Conservation (phyloP, 92 coral and sea anemone genomes). For the Pocillopora meandrina region DNA sequence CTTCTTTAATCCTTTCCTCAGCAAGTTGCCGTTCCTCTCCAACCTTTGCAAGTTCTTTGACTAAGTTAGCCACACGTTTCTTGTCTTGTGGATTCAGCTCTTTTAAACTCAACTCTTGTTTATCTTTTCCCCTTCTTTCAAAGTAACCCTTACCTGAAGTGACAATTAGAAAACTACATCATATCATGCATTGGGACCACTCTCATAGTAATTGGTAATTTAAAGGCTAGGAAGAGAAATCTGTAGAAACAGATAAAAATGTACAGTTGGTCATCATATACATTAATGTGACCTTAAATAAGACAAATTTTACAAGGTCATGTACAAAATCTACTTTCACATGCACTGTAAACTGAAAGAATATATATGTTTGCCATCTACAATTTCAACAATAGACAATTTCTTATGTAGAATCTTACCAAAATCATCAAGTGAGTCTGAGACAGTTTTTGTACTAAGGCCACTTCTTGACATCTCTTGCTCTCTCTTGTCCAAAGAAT, state of each 20-base stretch:
- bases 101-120: slow-evolving; percentile 54
- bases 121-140: neutral
- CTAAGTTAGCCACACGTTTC: slow-evolving; percentile 92
- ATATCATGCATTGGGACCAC: neutral
- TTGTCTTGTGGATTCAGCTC: slow-evolving; percentile 93
- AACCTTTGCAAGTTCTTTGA: slow-evolving; percentile 91
- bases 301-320: too few relatives aligned
- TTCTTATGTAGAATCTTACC: neutral
- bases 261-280: too few relatives aligned
- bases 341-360: too few relatives aligned
- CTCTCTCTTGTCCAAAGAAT: slow-evolving; percentile 22
- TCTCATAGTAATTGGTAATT: too few relatives aligned
- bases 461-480: neutral
- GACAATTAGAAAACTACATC: too few relatives aligned
- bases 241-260: too few relatives aligned
- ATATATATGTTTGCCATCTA: too few relatives aligned
- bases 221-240: too few relatives aligned
- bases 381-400: neutral
- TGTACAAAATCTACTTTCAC: too few relatives aligned
- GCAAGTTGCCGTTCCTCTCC: slow-evolving; percentile 94
- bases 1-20: slow-evolving; percentile 73
- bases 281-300: too few relatives aligned
- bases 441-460: neutral
- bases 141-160: neutral
- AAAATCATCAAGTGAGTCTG: neutral